Percentiles rank a stretch among this genome's conserved stretches.
Evolutionary conservation across 1,140 invertebrate genomes (phyloP).

Genomic region (Diorhabda sublineata): DNA sequence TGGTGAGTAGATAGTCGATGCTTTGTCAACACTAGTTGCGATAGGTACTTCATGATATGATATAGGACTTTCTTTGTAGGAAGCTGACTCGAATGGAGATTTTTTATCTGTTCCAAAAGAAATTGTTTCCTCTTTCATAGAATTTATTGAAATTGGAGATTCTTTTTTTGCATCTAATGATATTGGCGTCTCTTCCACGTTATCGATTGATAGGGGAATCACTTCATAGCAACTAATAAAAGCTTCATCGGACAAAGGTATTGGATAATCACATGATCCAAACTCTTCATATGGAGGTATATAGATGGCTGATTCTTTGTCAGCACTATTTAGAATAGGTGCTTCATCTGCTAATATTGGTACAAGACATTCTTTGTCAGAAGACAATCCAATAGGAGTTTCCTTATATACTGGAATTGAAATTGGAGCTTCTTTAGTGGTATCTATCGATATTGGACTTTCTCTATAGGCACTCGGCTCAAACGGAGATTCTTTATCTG

Average conservation of each 20-base stretch:
- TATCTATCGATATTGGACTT: background rate
- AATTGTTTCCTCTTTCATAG: background rate
- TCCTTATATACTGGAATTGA: background rate
- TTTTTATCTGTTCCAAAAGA: background rate
- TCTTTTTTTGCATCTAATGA: background rate
- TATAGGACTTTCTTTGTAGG: background rate
- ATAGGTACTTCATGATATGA: background rate
- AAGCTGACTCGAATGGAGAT: background rate
- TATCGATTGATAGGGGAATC: background rate
- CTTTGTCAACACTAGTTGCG: background rate
- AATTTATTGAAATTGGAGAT: background rate
- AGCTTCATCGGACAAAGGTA: no score
- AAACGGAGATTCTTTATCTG: no score
- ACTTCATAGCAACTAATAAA: no score
- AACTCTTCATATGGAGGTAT: background rate
- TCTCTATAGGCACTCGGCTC: background rate
- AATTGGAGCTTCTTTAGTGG: no score
- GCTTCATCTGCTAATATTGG: background rate
- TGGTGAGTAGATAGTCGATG: background rate
- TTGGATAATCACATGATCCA: no score
- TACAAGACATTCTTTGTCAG: background rate
- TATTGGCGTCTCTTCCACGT: background rate
- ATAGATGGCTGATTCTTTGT: constrained; percentile 2
- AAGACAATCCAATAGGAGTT: background rate
- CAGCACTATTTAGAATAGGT: background rate